Evolutionary conservation across 2,888 invertebrate genomes (phyloP).

Genomic region (Pseudococcus longispinus): DNA sequence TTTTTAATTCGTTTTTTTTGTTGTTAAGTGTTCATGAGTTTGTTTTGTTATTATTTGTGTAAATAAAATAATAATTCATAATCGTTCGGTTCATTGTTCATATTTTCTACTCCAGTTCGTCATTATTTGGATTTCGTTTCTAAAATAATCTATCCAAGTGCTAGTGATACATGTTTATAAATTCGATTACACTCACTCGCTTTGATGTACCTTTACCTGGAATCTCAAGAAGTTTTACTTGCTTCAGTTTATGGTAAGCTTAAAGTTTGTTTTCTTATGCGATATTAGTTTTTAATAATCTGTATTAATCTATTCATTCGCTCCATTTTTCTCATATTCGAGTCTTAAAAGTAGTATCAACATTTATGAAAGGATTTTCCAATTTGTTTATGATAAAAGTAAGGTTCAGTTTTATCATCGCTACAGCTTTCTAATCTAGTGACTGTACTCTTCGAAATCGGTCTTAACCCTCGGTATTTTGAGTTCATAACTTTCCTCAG

Average conservation of each 20-base stretch:
- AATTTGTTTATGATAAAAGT: background rate
- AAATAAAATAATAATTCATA: background rate
- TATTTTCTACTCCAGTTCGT: background rate
- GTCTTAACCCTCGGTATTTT: background rate
- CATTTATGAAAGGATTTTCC: background rate
- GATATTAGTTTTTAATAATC: background rate
- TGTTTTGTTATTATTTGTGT: constrained; percentile 39
- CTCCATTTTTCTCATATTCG: background rate
- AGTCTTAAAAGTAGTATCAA: background rate
- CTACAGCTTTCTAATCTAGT: background rate
- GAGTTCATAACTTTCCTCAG: background rate
- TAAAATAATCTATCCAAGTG: background rate
- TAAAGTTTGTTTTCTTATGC: background rate
- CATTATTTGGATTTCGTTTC: background rate
- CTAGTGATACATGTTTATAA: background rate
- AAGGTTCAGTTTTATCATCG: background rate
- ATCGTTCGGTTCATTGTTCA: background rate
- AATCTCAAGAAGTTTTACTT: background rate
- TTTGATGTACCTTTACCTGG: background rate
- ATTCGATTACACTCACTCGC: background rate
- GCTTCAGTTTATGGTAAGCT: background rate
- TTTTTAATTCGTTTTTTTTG: background rate
- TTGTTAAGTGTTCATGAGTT: constrained; percentile 35
- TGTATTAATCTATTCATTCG: background rate
- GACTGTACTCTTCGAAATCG: background rate